Base-by-base conservation (phyloP, 2,113 vertebrate species). In the Oxyura jamaicensis region DNA sequence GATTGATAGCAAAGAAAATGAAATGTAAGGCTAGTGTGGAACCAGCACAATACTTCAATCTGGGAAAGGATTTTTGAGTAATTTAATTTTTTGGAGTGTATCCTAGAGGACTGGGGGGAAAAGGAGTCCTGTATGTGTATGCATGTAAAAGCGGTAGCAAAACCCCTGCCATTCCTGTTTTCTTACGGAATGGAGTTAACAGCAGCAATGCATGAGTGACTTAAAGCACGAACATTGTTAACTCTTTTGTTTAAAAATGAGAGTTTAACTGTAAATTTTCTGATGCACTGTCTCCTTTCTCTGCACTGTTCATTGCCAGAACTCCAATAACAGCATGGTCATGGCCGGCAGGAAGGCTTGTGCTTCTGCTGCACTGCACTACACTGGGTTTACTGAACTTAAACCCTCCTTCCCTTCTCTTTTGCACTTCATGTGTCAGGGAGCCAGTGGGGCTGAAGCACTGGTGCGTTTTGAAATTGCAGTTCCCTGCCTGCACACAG, bases 181-280 rank as follows among this genome's bases (percentile, higher is more conserved):
- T 83, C 95, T 60, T 91, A 48, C 1, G 83, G 95, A 93, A 94
- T 50, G 95, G 96, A 95, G 60, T 12, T 87, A 84, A 87, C 41
- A 73, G 97, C 97, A 90, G 97, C 92, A 29, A 90, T 98, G 98
- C 98, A 98, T 98, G 98, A 97, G 95, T 97, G 97, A 91, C 75
- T 48, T 50, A 50, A 74, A 96, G 98, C 98, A 98, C 97, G 97
- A 93, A 80, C 82, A 2, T 91, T 97, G 71, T 95, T 91, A 90
- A 93, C 89, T 87, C 91, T 93, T 79, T 78, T 81, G 95, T 95
- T 83, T 66, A 42, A 74, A 92, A 71, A 91, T 91, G 96, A 95
- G 93, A 80, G 84, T 95, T 96, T 95, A 91, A 96, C 91, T 96
- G 94, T 97, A 56, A 76, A 69, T 97, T 97, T 97, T 96, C 94